phyloP scores from a whole-genome alignment of 1,140 invertebrate genomes.

The Microplitis demolitor region DNA sequence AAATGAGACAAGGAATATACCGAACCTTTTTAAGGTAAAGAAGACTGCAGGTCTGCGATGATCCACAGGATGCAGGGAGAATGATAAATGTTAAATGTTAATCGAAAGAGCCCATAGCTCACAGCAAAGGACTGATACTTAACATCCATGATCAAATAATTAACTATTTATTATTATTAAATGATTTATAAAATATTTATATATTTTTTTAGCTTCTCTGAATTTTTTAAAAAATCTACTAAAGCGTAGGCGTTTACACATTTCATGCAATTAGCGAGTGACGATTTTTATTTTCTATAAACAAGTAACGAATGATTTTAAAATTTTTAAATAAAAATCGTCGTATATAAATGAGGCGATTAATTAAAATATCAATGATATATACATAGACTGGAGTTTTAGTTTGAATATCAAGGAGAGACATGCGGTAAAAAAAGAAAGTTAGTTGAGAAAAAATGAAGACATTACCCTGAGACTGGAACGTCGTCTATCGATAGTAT shows the following conservation, averaged over 20 bases:
- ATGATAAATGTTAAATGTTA: constrained; percentile 46
- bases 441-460: not conserved
- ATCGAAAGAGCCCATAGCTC: constrained; percentile 50
- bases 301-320: not conserved
- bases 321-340: not conserved
- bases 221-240: too few relatives aligned
- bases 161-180: not conserved
- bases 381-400: not conserved
- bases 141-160: too few relatives aligned
- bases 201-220: too few relatives aligned
- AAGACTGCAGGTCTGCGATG: constrained; percentile 66
- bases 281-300: too few relatives aligned
- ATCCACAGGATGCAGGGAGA: constrained; percentile 58
- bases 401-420: not conserved
- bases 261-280: too few relatives aligned
- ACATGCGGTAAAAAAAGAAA: not conserved
- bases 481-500: constrained; percentile 56
- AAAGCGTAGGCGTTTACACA: too few relatives aligned
- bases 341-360: too few relatives aligned
- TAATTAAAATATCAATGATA: too few relatives aligned
- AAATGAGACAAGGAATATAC: constrained; percentile 44
- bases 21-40: constrained; percentile 63
- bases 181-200: too few relatives aligned
- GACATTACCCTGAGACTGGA: constrained; percentile 56
- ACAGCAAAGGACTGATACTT: constrained; percentile 36